Percentiles rank a stretch among this genome's conserved stretches.
Evolutionary conservation across 2,113 vertebrate species (phyloP).

Genomic region (Ictidomys tridecemlineatus): DNA sequence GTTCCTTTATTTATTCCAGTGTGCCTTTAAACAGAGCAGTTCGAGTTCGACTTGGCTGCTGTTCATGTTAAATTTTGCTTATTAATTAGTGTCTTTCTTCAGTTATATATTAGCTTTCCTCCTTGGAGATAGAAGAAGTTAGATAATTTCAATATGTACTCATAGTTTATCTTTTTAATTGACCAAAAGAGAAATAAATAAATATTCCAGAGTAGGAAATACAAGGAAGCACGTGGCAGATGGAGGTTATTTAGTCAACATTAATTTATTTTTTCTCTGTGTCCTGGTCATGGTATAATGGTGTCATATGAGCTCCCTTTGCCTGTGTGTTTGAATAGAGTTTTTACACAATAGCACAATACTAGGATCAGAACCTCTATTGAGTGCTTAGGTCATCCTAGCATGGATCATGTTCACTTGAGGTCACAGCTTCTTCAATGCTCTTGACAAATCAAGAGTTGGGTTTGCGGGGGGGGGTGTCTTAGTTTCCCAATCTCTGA

Average conservation of each 20-base stretch:
- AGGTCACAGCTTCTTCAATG: neutral
- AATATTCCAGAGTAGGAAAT: slow-evolving; percentile 59
- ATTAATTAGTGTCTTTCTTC: slow-evolving; percentile 80
- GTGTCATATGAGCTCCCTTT: neutral
- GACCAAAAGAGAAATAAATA: slow-evolving; percentile 62
- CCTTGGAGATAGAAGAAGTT: slow-evolving; percentile 74
- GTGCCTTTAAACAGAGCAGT: slow-evolving; percentile 71
- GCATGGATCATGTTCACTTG: neutral
- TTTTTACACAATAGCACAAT: neutral
- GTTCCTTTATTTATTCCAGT: slow-evolving; percentile 74
- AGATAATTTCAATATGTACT: slow-evolving; percentile 74
- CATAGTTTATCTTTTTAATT: slow-evolving; percentile 75
- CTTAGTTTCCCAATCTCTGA: neutral
- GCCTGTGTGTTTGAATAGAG: neutral
- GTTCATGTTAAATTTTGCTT: slow-evolving; percentile 76
- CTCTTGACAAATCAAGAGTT: neutral
- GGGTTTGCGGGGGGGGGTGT: no score
- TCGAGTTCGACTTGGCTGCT: slow-evolving; percentile 67
- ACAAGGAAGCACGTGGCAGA: neutral
- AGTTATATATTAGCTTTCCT: slow-evolving; percentile 78
- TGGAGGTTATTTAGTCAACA: neutral
- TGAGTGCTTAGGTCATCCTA: neutral
- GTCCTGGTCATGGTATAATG: neutral
- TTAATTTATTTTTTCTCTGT: neutral
- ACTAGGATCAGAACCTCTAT: neutral